Evolutionary conservation across 1,140 invertebrate genomes (phyloP), one percentile per base, ranked within the genome.

Genomic region (Lucilia cuprina): DNA sequence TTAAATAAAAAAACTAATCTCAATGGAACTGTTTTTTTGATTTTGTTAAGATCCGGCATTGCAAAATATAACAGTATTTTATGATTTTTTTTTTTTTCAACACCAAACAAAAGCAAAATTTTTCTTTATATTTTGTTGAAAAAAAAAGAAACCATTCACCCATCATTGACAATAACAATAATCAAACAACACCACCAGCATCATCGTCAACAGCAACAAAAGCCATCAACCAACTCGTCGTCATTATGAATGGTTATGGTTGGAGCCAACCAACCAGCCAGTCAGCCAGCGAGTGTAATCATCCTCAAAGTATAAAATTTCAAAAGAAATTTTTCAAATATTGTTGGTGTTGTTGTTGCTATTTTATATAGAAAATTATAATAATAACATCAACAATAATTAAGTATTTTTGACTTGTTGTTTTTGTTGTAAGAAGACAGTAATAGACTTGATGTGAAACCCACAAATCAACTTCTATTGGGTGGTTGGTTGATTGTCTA

Each of bases 101-200:
- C 34, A n/a, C n/a, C 30, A 30, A 55, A 55, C 5, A 8, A 55
- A 55, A 55, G 10, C 50, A 12, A 55, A 55, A 8, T 55, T 13
- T 55, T 55, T 5, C 13, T 55, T n/a, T n/a, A n/a, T n/a, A 13
- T 74, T 74, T 74, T 74, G 74, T 30, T 74, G n/a, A n/a, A n/a
- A n/a, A n/a, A n/a, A n/a, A 19, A 25, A 10, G 21, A 30, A 74
- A 74, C 74, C 35, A 74, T 74, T 74, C 74, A 70, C 65, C 65
- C 65, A 74, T 74, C 74, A 74, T 74, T 74, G 74, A 30, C 50
- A 55, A 55, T 55, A 21, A n/a, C n/a, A n/a, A n/a, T 70, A 70
- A 70, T 21, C n/a, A n/a, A 70, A 21, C 65, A n/a, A 70, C 3
- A 70, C 5, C 65, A 70, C 3, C 21, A 70, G n/a, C 65, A 70